phyloP scores from a whole-genome alignment of 2,113 vertebrate species.

The Sceloporus tristichus region DNA sequence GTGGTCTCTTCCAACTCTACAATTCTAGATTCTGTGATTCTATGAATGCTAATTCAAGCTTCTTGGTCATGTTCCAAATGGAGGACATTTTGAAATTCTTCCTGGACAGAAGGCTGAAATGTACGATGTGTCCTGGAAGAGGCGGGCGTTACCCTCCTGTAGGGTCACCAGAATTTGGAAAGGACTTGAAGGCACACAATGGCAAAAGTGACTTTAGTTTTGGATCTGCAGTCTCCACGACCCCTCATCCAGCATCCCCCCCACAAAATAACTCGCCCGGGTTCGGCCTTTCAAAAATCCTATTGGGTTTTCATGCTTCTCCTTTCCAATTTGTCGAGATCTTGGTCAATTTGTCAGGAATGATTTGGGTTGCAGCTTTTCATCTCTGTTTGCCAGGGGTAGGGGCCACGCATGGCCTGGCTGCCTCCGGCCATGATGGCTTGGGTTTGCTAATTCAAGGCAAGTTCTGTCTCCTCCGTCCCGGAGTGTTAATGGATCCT shows the following conservation, averaged over 20 bases:
- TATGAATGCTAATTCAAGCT: too few species aligned
- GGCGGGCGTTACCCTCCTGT: too few species aligned
- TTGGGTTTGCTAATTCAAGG: not conserved
- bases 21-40: too few species aligned
- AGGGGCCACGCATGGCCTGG: not conserved
- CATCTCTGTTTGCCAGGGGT: not conserved
- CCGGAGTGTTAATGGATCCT: conserved; percentile 36
- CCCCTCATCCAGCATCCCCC: too few species aligned
- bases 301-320: not conserved
- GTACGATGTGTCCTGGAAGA: too few species aligned
- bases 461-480: conserved; percentile 47
- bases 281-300: not conserved
- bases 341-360: not conserved
- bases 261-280: too few species aligned
- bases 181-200: too few species aligned
- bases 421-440: not conserved
- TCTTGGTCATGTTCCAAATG: too few species aligned
- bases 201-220: not conserved
- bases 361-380: not conserved
- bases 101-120: too few species aligned
- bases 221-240: not conserved
- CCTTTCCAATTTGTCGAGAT: not conserved
- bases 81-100: too few species aligned
- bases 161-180: too few species aligned
- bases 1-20: too few species aligned